Conservation (phyloP, 1,140 invertebrate species). For the Drosophila pseudoobscura region DNA sequence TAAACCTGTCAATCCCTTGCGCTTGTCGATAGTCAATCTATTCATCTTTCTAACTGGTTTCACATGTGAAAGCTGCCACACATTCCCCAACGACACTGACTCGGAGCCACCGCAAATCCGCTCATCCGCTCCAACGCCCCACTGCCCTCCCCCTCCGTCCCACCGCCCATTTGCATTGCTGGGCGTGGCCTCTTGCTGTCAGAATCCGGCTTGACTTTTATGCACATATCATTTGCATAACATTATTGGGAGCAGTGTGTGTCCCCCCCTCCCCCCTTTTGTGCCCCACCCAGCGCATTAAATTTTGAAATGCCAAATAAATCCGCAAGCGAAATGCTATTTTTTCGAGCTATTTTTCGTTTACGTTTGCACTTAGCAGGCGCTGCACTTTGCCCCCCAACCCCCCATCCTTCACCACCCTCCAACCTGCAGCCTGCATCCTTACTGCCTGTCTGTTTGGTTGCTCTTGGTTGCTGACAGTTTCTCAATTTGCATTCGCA, state of each 20-base stretch:
- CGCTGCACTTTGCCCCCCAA: slow-evolving; percentile 55
- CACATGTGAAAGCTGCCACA: slow-evolving; percentile 77
- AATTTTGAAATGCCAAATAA: slow-evolving; percentile 77
- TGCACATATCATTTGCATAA: slow-evolving; percentile 83
- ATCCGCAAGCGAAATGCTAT: slow-evolving; percentile 73
- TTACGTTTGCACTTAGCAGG: slow-evolving; percentile 61
- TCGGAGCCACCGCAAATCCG: slow-evolving; percentile 1
- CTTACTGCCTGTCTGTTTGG: neutral
- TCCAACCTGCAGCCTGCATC: slow-evolving; percentile 26
- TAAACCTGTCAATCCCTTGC: slow-evolving; percentile 75
- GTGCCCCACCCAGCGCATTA: slow-evolving; percentile 57
- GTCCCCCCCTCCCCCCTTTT: too few species aligned
- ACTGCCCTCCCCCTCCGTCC: too few species aligned
- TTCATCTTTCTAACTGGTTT: slow-evolving; percentile 81
- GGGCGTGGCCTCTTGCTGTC: slow-evolving; percentile 27
- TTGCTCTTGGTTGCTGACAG: slow-evolving; percentile 55
- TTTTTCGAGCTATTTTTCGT: slow-evolving; percentile 70
- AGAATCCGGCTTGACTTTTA: slow-evolving; percentile 75
- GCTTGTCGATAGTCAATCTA: slow-evolving; percentile 79
- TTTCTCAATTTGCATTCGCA: slow-evolving; percentile 69
- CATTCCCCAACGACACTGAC: slow-evolving; percentile 26
- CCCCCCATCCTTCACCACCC: neutral
- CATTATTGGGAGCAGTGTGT: slow-evolving; percentile 61
- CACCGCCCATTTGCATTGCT: slow-evolving; percentile 22
- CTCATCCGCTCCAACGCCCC: slow-evolving; percentile 11